These are phyloP conservation scores for Coptotermes formosanus DNA, from an alignment of 1,140 invertebrate genomes.

Conservation along the genomic window DNA sequence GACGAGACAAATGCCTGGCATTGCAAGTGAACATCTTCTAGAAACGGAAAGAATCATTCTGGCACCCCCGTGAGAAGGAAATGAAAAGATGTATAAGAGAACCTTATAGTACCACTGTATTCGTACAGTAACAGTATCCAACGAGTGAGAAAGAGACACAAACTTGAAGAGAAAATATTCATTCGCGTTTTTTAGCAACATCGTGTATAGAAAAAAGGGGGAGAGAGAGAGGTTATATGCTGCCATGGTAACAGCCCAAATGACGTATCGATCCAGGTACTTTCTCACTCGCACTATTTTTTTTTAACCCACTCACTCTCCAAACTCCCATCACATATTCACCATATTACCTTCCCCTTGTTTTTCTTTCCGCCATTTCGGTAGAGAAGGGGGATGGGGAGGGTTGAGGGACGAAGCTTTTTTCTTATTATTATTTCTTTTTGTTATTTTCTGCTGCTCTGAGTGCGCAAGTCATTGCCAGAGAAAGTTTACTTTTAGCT, in stretches of 20 bases:
- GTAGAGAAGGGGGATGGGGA: neutral
- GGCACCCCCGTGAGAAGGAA: slow-evolving; percentile 10
- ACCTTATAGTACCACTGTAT: neutral
- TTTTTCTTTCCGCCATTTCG: slow-evolving; percentile 39
- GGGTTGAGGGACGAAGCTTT: slow-evolving; percentile 24
- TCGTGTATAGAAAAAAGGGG: neutral
- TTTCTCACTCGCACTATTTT: slow-evolving; percentile 36
- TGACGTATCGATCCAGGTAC: slow-evolving; percentile 45
- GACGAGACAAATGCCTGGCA: neutral
- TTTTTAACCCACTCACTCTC: slow-evolving; percentile 26
- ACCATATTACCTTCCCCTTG: slow-evolving; percentile 48
- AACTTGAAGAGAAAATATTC: slow-evolving; percentile 28
- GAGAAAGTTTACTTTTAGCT: slow-evolving; percentile 36
- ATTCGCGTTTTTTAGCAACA: slow-evolving; percentile 22
- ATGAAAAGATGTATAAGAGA: slow-evolving; percentile 4
- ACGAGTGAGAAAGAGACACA: slow-evolving; percentile 14
- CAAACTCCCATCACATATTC: slow-evolving; percentile 46
- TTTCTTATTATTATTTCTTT: slow-evolving; percentile 23
- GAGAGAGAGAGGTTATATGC: slow-evolving; percentile 37
- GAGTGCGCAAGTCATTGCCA: slow-evolving; percentile 35
- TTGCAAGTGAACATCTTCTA: neutral
- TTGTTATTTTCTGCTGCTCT: slow-evolving; percentile 24
- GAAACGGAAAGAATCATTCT: neutral
- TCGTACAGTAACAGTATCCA: neutral
- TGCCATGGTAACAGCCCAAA: slow-evolving; percentile 48